Base-by-base conservation (phyloP, 2,113 vertebrate species). In the Rhinichthys klamathensis region DNA sequence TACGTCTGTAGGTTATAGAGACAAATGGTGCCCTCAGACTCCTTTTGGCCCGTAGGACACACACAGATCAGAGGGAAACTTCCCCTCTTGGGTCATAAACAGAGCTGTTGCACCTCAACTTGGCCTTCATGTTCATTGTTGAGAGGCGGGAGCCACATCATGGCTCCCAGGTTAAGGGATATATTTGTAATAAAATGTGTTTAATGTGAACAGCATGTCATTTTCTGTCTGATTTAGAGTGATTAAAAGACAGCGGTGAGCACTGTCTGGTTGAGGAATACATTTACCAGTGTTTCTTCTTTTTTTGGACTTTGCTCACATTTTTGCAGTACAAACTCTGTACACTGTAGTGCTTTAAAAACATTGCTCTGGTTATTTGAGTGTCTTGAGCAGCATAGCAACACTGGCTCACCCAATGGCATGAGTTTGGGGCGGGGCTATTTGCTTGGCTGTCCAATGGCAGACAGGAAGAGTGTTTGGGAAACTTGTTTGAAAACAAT, bases 1-100 rank as follows among this genome's bases (percentile, higher is more conserved):
- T 88, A 90, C 88, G 77, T 89, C 92, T 91, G 89, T 89, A 88
- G 88, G 84, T 94, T 95, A 94, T 93, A 87, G 93, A 95, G 95
- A 95, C 93, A 93, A 94, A 95, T 94, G 92, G 93, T 91, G 91
- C 92, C 89, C 83, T 70, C 81, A 85, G 82, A 69, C 87, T 78
- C 84, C 75, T 78, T 32, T 69, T 72, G 90, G 89, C 90, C 87
- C 91, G 89, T 89, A 69, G 49, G 27, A 79, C 61, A 32, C 35
- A 61, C 25, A 32, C 63, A 46, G 27, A 82, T 69, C 80, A 81
- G 61, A 77, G 30, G 54, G 74, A 60, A 32, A 49, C 82, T 65
- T 80, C 63, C 82, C 38, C n/a, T 89, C 63, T 23, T 73, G 77
- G 82, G 84, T 76, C 73, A 54, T 81, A 78, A 85, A 65, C n/a